These are phyloP conservation scores for Dryocosmus kuriphilus DNA, from an alignment of 2,888 invertebrate genomes.

Conservation along the genomic window DNA sequence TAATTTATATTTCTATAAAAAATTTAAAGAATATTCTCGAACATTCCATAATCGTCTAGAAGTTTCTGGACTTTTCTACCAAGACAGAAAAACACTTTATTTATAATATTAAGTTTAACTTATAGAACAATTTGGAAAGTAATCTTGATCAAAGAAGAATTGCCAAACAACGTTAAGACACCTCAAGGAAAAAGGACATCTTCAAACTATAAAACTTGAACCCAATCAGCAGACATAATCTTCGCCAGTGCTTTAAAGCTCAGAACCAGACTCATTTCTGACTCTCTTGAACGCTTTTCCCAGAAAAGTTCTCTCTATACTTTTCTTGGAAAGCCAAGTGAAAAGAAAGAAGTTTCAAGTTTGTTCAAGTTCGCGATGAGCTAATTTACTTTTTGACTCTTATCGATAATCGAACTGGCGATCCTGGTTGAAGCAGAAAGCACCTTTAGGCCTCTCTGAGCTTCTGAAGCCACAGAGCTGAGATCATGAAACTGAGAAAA, in stretches of 20 bases:
- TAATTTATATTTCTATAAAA: no score
- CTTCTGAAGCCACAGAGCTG: constrained; percentile 48
- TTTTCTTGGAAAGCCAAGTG: constrained; percentile 24
- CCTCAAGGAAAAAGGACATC: background rate
- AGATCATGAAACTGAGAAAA: constrained; percentile 59
- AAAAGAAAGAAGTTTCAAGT: constrained; percentile 48
- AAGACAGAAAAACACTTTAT: no score
- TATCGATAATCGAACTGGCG: constrained; percentile 59
- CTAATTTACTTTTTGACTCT: constrained; percentile 59
- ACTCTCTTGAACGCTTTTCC: constrained; percentile 16
- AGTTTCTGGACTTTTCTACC: no score
- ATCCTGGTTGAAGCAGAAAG: constrained; percentile 50
- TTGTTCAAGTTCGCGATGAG: constrained; percentile 50
- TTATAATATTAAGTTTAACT: no score
- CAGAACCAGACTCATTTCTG: constrained; percentile 26
- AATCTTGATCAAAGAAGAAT: background rate
- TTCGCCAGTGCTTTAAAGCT: constrained; percentile 29
- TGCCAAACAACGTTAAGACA: background rate
- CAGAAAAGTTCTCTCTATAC: constrained; percentile 28
- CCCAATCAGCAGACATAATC: constrained; percentile 30
- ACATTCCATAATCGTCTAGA: no score
- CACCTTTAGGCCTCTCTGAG: constrained; percentile 41
- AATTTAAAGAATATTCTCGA: no score
- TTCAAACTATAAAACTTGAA: constrained; percentile 4
- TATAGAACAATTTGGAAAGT: background rate